Evolutionary conservation across 2,113 vertebrate genomes (phyloP).

Genomic region (human (Homo sapiens)): GRCh38 chr6:44836501-44837000

Average conservation of each 20-base stretch:
- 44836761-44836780: conserved; percentile 61
- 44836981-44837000: neutral
- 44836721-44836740: conserved; percentile 62
- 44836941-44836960: conserved; percentile 75
- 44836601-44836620: conserved; percentile 69
- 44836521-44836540: conserved; percentile 74
- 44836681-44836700: conserved; percentile 68
- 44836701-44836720: conserved; percentile 70
- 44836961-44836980: conserved; percentile 67
- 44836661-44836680: conserved; percentile 73
- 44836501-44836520: conserved; percentile 80
- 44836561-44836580: conserved; percentile 74
- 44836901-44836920: conserved; percentile 68
- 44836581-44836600: conserved; percentile 75
- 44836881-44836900: conserved; percentile 66
- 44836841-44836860: conserved; percentile 60
- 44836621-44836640: conserved; percentile 64
- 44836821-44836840: conserved; percentile 70
- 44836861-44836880: conserved; percentile 21
- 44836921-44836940: conserved; percentile 70
- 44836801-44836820: conserved; percentile 63
- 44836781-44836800: conserved; percentile 69
- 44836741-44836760: conserved; percentile 68
- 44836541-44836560: conserved; percentile 66
- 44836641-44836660: conserved; percentile 63